phyloP scores from a whole-genome alignment of 1,140 invertebrate species.

The Paralvinella palmiformis region DNA sequence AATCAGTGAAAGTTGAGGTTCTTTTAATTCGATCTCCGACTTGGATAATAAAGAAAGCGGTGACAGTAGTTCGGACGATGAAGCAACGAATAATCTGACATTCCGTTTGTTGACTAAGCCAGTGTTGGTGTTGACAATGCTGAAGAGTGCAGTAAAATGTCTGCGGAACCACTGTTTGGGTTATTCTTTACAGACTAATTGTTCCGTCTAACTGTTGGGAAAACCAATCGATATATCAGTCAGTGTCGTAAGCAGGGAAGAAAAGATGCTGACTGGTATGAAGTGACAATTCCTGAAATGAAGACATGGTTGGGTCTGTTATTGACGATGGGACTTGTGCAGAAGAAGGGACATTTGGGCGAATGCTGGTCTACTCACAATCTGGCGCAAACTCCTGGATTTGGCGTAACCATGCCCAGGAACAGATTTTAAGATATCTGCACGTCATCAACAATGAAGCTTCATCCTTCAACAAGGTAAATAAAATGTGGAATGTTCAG shows the following conservation, averaged over 20 bases:
- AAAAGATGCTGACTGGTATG: neutral
- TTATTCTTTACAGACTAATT: neutral
- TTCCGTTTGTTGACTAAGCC: too few relatives aligned
- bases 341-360: constrained; percentile 1
- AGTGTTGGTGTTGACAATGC: too few relatives aligned
- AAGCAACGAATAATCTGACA: too few relatives aligned
- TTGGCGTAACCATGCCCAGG: neutral
- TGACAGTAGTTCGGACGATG: too few relatives aligned
- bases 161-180: neutral
- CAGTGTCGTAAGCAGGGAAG: neutral
- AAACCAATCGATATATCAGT: neutral
- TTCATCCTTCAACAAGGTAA: too few relatives aligned
- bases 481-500: neutral
- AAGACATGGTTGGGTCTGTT: constrained; percentile 1
- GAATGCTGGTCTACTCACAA: neutral
- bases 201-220: neutral
- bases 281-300: neutral
- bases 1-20: too few relatives aligned
- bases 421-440: neutral
- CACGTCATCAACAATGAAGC: too few relatives aligned
- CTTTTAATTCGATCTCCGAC: too few relatives aligned
- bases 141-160: neutral
- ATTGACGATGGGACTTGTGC: neutral
- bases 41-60: too few relatives aligned
- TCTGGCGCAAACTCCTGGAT: neutral